Base-by-base conservation (phyloP, 2,113 vertebrate species). In the Halichoerus grypus region DNA sequence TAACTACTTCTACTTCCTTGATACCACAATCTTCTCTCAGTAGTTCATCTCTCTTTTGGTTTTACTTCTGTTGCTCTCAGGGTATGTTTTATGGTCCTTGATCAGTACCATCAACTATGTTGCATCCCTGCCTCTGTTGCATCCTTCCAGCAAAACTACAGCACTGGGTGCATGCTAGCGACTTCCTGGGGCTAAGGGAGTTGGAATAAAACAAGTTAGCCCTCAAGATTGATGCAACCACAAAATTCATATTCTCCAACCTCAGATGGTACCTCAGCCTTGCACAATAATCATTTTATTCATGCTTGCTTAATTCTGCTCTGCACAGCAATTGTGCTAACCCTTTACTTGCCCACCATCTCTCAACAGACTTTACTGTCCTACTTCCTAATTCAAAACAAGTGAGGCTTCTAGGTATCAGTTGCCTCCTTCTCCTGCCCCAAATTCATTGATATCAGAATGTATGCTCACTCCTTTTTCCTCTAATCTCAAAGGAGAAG, bases 151-250 rank as follows among this genome's bases (percentile, higher is more conserved):
- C 21, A 76, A 76, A 88, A 33, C 61, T 42, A 18, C 7, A 36
- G 4, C 5, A 4, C 49, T 49, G 1, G 7, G 9, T 65, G 13
- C 7, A 3, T 42, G 46, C 51, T 69, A n/a, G 4, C 0, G 9
- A 49, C 26, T 77, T 77, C 19, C 36, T 16, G 22, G 28, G 39
- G 13, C 26, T 71, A 42, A 88, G 13, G 39, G 2, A 90, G 18
- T 49, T 71, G 26, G 31, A 89, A 59, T 61, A 49, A 94, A 88
- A 85, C 42, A 81, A n/a, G 21, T 33, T 16, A 81, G 46, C 3
- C 14, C 8, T 49, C 21, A 67, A 81, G 12, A 74, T 21, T 49
- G 5, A 22, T 51, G 10, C 12, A 71, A 7, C 8, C 67, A 9
- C 31, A 46, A 57, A 63, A 67, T 10, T 81, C 36, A 16, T 67